Conservation (phyloP, 2,888 invertebrate genomes). For the Amphimallon solstitiale region DNA sequence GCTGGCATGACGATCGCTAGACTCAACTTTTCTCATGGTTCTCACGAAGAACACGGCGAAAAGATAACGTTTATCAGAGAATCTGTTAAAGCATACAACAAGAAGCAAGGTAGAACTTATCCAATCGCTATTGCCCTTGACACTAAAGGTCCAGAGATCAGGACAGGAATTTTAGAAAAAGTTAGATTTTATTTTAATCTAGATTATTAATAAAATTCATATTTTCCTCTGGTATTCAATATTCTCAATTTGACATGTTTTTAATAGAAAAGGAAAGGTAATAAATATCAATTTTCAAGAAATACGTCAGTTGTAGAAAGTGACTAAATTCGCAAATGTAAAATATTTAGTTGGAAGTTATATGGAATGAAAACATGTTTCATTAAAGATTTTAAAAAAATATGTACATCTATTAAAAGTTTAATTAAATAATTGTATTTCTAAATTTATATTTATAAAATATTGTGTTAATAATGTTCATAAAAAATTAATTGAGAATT, state of each 20-base stretch:
- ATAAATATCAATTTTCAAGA: too few relatives aligned
- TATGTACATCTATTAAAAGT: too few relatives aligned
- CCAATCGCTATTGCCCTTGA: constrained; percentile 96
- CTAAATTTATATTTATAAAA: too few relatives aligned
- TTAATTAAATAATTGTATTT: too few relatives aligned
- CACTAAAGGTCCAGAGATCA: constrained; percentile 98
- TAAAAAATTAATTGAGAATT: too few relatives aligned
- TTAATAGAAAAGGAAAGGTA: too few relatives aligned
- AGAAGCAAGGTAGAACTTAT: constrained; percentile 76
- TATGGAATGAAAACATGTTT: too few relatives aligned
- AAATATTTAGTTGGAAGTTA: too few relatives aligned
- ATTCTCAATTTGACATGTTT: not conserved
- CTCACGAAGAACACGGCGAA: constrained; percentile 92
- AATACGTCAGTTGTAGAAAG: too few relatives aligned
- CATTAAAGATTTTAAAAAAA: too few relatives aligned
- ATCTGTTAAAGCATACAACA: constrained; percentile 83
- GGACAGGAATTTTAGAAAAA: constrained; percentile 93
- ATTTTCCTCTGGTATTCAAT: not conserved
- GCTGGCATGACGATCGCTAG: constrained; percentile 97
- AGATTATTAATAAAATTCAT: constrained; percentile 25
- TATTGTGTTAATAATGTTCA: too few relatives aligned
- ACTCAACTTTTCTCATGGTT: constrained; percentile 95
- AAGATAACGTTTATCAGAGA: constrained; percentile 92
- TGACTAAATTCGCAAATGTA: too few relatives aligned
- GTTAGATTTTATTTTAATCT: constrained; percentile 69